A percentile compares a stretch with the other conserved stretches of the same genome.
Conservation (phyloP, 2,797 vertebrate genomes). For the Aeoliscus strigatus region DNA sequence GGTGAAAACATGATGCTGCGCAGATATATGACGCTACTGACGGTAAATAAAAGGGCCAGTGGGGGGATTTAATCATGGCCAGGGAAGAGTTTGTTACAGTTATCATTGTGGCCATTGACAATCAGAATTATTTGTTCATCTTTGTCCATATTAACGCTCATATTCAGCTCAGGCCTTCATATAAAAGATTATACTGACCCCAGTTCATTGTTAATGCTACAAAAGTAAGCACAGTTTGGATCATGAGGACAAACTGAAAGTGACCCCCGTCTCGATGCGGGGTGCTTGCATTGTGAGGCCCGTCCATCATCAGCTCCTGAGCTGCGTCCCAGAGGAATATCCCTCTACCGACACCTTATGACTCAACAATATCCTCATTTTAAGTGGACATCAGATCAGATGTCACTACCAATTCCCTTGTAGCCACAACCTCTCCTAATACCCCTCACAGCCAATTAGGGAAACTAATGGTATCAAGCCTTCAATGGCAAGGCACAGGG, state of each 20-base stretch:
- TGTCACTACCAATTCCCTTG: conserved; percentile 75
- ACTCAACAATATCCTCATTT: conserved; percentile 67
- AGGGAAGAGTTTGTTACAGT: too few relatives aligned
- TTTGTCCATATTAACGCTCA: too few relatives aligned
- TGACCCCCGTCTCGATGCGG: conserved; percentile 23
- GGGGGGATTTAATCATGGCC: too few relatives aligned
- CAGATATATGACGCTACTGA: too few relatives aligned
- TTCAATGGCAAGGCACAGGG: conserved; percentile 49
- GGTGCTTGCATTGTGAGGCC: conserved; percentile 54
- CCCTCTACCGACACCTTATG: conserved; percentile 38
- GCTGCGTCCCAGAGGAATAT: conserved; percentile 35
- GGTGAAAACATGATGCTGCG: too few relatives aligned
- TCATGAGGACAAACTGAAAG: conserved; percentile 5
- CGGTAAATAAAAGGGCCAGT: too few relatives aligned
- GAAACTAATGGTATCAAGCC: conserved; percentile 43
- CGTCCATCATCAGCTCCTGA: conserved; percentile 59
- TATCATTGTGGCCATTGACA: too few relatives aligned
- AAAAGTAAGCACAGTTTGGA: too few relatives aligned
- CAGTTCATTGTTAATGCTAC: too few relatives aligned
- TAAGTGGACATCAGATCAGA: conserved; percentile 80
- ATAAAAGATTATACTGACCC: too few relatives aligned
- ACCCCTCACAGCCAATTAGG: conserved; percentile 78
- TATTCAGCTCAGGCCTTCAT: too few relatives aligned
- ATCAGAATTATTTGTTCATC: too few relatives aligned
- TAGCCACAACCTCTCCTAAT: conserved; percentile 60